Evolutionary conservation across 64 coral and sea anemone species (phyloP).

Genomic region (Pachyseris speciosa): DNA sequence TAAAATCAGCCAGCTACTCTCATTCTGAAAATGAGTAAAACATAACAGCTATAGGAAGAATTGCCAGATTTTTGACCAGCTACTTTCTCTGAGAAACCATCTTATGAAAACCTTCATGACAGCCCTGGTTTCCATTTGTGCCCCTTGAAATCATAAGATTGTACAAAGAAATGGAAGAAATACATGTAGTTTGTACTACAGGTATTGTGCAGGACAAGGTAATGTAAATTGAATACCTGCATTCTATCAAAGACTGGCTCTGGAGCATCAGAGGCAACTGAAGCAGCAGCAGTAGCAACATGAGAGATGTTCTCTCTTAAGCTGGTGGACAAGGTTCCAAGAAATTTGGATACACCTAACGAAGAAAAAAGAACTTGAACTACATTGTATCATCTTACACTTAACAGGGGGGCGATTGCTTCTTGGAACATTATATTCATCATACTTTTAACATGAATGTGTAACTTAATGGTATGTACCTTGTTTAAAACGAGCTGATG

Average conservation of each 20-base stretch:
- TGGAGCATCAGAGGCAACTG: constrained; percentile 33
- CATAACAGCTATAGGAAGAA: no score
- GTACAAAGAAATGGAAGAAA: no score
- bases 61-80: no score
- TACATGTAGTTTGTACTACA: no score
- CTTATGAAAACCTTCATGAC: no score
- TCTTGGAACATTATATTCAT: neutral
- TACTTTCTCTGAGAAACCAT: no score
- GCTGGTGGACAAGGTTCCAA: constrained; percentile 75
- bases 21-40: no score
- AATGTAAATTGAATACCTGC: constrained; percentile 42
- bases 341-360: constrained; percentile 82
- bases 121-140: no score
- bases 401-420: neutral
- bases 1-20: no score
- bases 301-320: constrained; percentile 85
- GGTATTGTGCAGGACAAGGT: no score
- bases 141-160: no score
- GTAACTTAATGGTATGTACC: constrained; percentile 19
- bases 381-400: no score
- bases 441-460: neutral
- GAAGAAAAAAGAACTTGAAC: neutral
- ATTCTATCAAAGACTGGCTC: constrained; percentile 92
- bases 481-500: constrained; percentile 83
- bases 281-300: constrained; percentile 53